Evolutionary conservation across 2,888 invertebrate species (phyloP).

Genomic region (Himalopsyche anomala): DNA sequence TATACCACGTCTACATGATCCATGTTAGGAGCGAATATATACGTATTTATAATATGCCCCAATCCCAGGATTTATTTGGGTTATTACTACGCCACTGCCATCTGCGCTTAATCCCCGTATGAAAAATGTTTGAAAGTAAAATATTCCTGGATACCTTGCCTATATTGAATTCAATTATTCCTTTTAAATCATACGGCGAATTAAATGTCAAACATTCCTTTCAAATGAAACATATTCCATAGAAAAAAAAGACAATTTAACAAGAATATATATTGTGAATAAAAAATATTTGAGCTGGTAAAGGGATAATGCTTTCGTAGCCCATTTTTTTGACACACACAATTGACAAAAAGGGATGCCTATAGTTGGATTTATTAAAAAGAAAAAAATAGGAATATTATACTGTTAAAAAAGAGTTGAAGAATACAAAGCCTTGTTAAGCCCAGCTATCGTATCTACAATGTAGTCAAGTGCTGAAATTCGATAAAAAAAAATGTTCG

Average conservation of each 20-base stretch:
- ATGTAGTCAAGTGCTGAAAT: no score
- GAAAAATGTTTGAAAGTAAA: neutral
- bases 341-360: neutral
- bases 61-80: no score
- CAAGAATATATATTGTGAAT: neutral
- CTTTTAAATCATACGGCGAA: neutral
- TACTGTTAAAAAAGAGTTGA: neutral
- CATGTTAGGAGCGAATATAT: no score
- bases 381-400: no score
- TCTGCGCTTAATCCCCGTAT: neutral
- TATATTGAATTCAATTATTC: conserved; percentile 14
- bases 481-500: no score
- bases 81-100: neutral
- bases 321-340: neutral
- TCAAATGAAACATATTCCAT: conserved; percentile 26
- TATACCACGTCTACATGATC: no score
- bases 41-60: no score
- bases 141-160: neutral
- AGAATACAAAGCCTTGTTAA: no score
- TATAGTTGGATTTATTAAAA: no score
- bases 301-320: neutral
- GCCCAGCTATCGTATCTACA: no score
- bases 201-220: conserved; percentile 29
- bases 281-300: neutral
- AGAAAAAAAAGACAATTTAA: conserved; percentile 11